phyloP scores from a whole-genome alignment of 2,888 invertebrate genomes.

The Agonum fuliginosum region DNA sequence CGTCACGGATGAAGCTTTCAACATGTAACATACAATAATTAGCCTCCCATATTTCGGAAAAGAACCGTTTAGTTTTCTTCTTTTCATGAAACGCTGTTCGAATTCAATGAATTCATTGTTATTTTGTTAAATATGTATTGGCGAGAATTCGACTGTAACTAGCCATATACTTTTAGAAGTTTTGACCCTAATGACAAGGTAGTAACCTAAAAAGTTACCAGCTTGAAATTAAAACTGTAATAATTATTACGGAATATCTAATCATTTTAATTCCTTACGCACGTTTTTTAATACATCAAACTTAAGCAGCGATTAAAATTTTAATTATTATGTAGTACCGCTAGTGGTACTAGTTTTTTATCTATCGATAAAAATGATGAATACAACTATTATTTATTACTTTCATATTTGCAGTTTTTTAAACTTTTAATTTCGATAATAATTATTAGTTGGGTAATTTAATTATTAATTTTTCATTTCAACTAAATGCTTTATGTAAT shows the following conservation, averaged over 20 bases:
- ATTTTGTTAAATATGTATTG: conserved; percentile 27
- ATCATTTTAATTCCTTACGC: conserved; percentile 35
- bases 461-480: conserved; percentile 7
- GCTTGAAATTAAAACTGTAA: conserved; percentile 55
- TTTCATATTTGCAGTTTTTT: too few species aligned
- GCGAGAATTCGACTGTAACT: conserved; percentile 45
- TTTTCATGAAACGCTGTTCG: conserved; percentile 1
- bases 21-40: background rate
- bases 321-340: conserved; percentile 6
- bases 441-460: background rate
- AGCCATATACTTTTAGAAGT: conserved; percentile 25
- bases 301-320: background rate
- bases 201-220: conserved; percentile 52
- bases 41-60: conserved; percentile 1
- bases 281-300: conserved; percentile 10
- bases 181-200: conserved; percentile 56
- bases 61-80: conserved; percentile 21
- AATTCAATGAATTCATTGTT: conserved; percentile 22
- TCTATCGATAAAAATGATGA: background rate
- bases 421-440: conserved; percentile 22
- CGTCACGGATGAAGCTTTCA: conserved; percentile 5
- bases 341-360: background rate
- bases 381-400: background rate
- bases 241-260: conserved; percentile 49
- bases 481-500: conserved; percentile 17